Evolutionary conservation across 2,888 invertebrate species (phyloP), one percentile per base, ranked within the genome.

Genomic region (Yponomeuta plumbellus): DNA sequence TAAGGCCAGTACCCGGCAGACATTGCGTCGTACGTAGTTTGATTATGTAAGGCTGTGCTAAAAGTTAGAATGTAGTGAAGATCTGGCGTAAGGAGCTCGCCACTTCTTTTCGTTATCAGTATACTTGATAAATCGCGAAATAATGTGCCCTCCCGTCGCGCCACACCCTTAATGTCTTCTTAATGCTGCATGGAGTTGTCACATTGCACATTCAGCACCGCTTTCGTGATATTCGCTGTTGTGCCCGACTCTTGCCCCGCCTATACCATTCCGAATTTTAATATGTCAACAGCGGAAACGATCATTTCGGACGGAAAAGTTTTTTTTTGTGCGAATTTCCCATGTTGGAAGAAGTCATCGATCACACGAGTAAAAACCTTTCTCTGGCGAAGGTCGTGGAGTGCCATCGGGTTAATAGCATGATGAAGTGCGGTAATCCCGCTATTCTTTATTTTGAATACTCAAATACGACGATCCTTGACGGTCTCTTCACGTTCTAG

Each of bases 151-250:
- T 79, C 79, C 76, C 61, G 75, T 71, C 71, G 78, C 74, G 78
- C 75, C 76, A 77, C 80, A 78, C 77, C 80, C 83, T 83, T 88
- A 88, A 89, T 88, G 86, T 85, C 83, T 88, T 88, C 86, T 85
- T 90, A 88, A 90, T 88, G 88, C 86, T 80, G 84, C 81, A 85
- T 84, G 81, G 82, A 85, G 83, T 84, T 88, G 86, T 87, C 85
- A 86, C 86, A 83, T 83, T 84, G 85, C 84, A 84, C 82, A 83
- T 84, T 85, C 82, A 79, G 76, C 77, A 76, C 78, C 83, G 74
- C 75, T 75, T 79, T 75, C 79, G 78, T 77, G 76, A 76, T 76
- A 76, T 80, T 75, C 73, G 26, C 61, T 13, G 71, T 72, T 70
- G 70, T 56, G 63, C 39, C 2, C 21, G 39, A 61, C 23, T 61